Percentiles rank a stretch among this genome's conserved stretches.
phyloP scores from a whole-genome alignment of 2,888 invertebrate genomes.

The Neria commutata region DNA sequence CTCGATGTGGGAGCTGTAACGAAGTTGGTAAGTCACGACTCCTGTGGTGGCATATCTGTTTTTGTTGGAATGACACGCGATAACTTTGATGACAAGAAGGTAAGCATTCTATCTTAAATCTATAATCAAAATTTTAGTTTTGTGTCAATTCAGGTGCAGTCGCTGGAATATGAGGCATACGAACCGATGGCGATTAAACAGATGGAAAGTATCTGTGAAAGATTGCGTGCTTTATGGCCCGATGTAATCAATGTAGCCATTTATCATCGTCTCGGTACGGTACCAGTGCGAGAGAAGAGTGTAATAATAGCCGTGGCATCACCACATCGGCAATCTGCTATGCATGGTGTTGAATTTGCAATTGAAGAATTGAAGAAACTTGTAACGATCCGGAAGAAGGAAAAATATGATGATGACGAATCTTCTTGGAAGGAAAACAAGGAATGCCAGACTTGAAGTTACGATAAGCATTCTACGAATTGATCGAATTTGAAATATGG shows the following conservation, averaged over 20 bases:
- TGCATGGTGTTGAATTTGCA: conserved; percentile 81
- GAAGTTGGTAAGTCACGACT: conserved; percentile 70
- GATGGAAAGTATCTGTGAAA: conserved; percentile 77
- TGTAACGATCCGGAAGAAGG: conserved; percentile 97
- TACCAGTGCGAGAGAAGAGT: conserved; percentile 85
- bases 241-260: conserved; percentile 82
- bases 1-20: conserved; percentile 73
- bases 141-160: conserved; percentile 73
- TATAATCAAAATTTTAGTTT: neutral
- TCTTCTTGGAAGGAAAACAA: conserved; percentile 80
- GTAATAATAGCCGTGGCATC: conserved; percentile 90
- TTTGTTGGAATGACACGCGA: conserved; percentile 91
- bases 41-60: conserved; percentile 86
- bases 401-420: conserved; percentile 73
- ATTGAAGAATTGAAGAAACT: conserved; percentile 84
- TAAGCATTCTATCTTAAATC: conserved; percentile 51
- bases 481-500: too few relatives aligned
- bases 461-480: too few relatives aligned
- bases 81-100: conserved; percentile 80
- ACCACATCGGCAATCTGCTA: conserved; percentile 81
- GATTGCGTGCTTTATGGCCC: conserved; percentile 76
- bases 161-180: conserved; percentile 92
- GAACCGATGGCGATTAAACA: conserved; percentile 88
- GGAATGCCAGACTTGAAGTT: conserved; percentile 81
- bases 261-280: conserved; percentile 82